Evolutionary conservation across 2,113 vertebrate genomes (phyloP).

Genomic region (Hyperoodon ampullatus): DNA sequence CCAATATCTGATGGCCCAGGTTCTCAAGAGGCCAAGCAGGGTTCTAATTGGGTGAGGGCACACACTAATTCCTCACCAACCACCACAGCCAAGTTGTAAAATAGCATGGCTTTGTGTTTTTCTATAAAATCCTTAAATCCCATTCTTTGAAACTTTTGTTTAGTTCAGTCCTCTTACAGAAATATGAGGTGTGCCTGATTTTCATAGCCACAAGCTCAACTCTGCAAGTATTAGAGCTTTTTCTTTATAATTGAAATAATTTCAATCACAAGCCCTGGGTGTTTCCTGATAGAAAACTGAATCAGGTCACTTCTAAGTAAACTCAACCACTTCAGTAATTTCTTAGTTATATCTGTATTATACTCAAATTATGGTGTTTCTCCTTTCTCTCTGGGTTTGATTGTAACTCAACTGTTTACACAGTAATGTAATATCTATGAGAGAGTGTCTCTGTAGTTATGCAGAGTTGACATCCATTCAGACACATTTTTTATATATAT

Average conservation of each 20-base stretch:
- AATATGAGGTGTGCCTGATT: neutral
- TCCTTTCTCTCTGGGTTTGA: neutral
- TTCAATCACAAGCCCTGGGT: neutral
- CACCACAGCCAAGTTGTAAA: neutral
- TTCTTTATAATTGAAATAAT: conserved; percentile 26
- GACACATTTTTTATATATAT: too few relatives aligned
- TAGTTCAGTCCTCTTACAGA: neutral
- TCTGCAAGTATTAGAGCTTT: neutral
- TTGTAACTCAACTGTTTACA: neutral
- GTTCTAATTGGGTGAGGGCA: neutral
- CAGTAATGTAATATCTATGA: neutral
- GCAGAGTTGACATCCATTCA: neutral
- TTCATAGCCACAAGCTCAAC: neutral
- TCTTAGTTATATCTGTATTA: conserved; percentile 7
- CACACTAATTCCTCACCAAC: neutral
- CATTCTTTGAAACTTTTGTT: conserved; percentile 4
- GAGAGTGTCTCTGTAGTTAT: neutral
- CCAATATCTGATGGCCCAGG: neutral
- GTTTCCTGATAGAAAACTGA: neutral
- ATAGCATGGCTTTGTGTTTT: neutral
- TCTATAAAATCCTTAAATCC: neutral
- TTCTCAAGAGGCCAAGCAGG: neutral
- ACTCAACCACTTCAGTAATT: neutral
- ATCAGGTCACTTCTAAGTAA: neutral
- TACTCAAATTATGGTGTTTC: neutral